Evolutionary conservation across 2,113 vertebrate species (phyloP), one percentile per base, ranked within the genome.

Genomic region (Myodes glareolus): DNA sequence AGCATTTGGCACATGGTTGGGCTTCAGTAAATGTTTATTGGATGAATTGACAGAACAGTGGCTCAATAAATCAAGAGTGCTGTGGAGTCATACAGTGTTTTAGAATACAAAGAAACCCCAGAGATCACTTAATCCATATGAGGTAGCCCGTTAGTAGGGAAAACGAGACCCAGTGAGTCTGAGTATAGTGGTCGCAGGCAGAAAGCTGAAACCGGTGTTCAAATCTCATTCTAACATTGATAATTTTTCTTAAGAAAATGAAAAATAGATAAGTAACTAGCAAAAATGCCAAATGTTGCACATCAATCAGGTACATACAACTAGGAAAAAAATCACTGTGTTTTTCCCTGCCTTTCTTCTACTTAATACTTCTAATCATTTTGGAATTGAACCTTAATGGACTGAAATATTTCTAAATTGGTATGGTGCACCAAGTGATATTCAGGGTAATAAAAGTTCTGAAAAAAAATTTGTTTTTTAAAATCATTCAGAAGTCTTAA

Each of bases 21-120:
- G 36, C 61, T 50, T 84, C 55, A 65, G 47, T 93, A 94, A 97
- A 92, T 94, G 68, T 87, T 77, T 97, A 90, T 84, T 92, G 84
- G 92, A 68, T 78, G 63, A 92, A 84, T 70, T n/a, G 19, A 67
- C 92, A 45, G 65, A 95, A 88, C 16, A 63, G 50, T 65, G 33
- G 12, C 45, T 93, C 73, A 58, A 17, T 95, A 93, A 80, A 90
- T 85, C 47, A 81, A 67, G 77, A 94, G 33, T 72, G 25, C 82
- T 84, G 27, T 27, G 76, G 47, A 92, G 84, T 25, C 61, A 27
- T 55, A 70, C 42, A 58, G 50, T 50, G 52, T 72, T 94, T 94
- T 90, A 78, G 9, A 91, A 75, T 68, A 29, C 61, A 76, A 93
- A 89, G 65, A 75, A 94, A 42, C 63, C 25, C 55, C 16, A 25